Percentiles rank a stretch among this genome's conserved stretches.
Evolutionary conservation across 2,888 invertebrate genomes (phyloP).

Genomic region (Cepaea hortensis): DNA sequence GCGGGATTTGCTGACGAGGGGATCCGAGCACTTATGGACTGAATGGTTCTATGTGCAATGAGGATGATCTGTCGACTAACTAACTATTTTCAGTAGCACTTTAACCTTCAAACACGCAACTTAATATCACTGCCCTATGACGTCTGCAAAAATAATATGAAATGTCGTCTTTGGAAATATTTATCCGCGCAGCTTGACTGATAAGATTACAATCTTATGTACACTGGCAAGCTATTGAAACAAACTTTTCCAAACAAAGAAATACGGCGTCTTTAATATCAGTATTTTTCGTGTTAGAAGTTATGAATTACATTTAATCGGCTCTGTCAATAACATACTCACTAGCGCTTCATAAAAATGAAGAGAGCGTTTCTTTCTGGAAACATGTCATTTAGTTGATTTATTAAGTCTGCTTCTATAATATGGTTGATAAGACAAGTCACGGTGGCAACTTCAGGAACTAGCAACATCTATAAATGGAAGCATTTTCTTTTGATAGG

Average conservation of each 20-base stretch:
- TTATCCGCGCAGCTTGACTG: neutral
- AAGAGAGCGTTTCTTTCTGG: neutral
- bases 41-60: no score
- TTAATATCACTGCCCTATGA: neutral
- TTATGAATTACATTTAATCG: constrained; percentile 1
- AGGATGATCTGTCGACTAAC: no score
- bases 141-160: neutral
- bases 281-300: neutral
- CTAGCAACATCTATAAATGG: constrained; percentile 1
- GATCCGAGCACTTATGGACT: no score
- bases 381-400: no score
- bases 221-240: no score
- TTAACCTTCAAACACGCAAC: neutral
- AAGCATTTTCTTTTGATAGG: neutral
- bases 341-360: neutral
- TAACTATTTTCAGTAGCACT: no score
- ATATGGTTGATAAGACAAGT: neutral
- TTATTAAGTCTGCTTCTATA: neutral
- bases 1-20: no score
- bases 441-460: neutral
- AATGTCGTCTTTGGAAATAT: neutral
- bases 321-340: neutral
- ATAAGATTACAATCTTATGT: constrained; percentile 5
- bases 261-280: neutral
- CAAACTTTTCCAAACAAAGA: neutral